Percentiles rank a stretch among this genome's conserved stretches.
Evolutionary conservation across 2,888 invertebrate species (phyloP).

Genomic region (Philereme vetulata): DNA sequence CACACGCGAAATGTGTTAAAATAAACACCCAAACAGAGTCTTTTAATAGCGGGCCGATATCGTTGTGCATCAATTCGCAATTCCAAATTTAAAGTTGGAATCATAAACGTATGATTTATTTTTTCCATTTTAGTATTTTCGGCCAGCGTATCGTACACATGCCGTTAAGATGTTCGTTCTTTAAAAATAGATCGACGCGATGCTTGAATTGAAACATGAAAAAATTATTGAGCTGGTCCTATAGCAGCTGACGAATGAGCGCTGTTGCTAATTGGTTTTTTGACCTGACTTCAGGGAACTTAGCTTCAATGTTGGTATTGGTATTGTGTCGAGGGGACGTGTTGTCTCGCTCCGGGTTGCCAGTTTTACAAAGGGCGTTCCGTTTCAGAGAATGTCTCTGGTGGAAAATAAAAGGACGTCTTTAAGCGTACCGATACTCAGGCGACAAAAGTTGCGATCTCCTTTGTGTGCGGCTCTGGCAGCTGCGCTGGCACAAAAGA

Average conservation of each 20-base stretch:
- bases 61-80: constrained; percentile 77
- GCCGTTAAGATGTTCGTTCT: constrained; percentile 61
- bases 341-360: constrained; percentile 44
- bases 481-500: constrained; percentile 75
- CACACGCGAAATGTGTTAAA: constrained; percentile 82
- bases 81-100: constrained; percentile 69
- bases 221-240: constrained; percentile 53
- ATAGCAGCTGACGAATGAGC: constrained; percentile 60
- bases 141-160: constrained; percentile 57
- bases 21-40: constrained; percentile 79
- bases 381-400: constrained; percentile 73
- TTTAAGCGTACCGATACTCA: constrained; percentile 71
- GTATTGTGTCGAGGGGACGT: constrained; percentile 53
- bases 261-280: constrained; percentile 63
- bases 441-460: constrained; percentile 77
- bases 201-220: constrained; percentile 53
- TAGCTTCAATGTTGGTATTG: constrained; percentile 53
- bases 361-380: constrained; percentile 66
- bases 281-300: constrained; percentile 63
- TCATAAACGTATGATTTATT: constrained; percentile 71
- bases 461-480: constrained; percentile 72
- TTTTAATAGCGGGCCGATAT: constrained; percentile 79
- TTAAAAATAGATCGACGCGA: constrained; percentile 54
- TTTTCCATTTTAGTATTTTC: constrained; percentile 58
- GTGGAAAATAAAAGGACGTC: constrained; percentile 67